Evolutionary conservation across 1,140 invertebrate species (phyloP), one percentile per base, ranked within the genome.

Genomic region (Myzus persicae): DNA sequence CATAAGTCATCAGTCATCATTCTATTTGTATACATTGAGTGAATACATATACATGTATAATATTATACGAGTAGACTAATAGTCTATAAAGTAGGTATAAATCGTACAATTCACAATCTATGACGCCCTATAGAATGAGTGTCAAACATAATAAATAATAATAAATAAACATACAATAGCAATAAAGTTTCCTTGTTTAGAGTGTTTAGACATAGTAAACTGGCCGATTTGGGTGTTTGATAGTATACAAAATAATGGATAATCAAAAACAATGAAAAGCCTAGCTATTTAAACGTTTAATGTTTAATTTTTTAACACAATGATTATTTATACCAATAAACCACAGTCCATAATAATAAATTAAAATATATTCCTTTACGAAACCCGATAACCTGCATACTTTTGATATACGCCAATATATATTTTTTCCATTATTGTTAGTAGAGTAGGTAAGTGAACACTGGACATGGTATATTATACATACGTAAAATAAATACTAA

Each of bases 121-220:
- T 36, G 20, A 31, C 6, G 9, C 88, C 36, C 22, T n/a, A 88
- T 31, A 44, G 4, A n/a, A 89, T 38, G 22, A 26, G 1, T n/a
- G 36, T 26, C 38, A 90, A 90, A 90, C 22, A 89, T 54, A 89
- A 54, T 44, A 44, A 44, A 6, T n/a, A n/a, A 44, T 48, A 48
- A 18, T 48, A 48, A 11, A 54, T 48, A 51, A 54, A 54, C 36
- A 89, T 20, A 89, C 22, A 89, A 89, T 54, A 42, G 40, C 2
- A 54, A 9, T 67, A 20, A 31, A 90, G 36, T 54, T 26, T 90
- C 88, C n/a, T 54, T 90, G 36, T 90, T 90, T 54, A 54, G n/a
- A 90, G 31, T 67, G 59, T 67, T n/a, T 67, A 67, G 31, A 67
- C 59, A 31, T 24, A 89, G 87, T 89, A 38, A 48, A 89, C 18